Evolutionary conservation across 2,797 vertebrate genomes (phyloP), one percentile per base, ranked within the genome.

Genomic region (Micromesistius poutassou): DNA sequence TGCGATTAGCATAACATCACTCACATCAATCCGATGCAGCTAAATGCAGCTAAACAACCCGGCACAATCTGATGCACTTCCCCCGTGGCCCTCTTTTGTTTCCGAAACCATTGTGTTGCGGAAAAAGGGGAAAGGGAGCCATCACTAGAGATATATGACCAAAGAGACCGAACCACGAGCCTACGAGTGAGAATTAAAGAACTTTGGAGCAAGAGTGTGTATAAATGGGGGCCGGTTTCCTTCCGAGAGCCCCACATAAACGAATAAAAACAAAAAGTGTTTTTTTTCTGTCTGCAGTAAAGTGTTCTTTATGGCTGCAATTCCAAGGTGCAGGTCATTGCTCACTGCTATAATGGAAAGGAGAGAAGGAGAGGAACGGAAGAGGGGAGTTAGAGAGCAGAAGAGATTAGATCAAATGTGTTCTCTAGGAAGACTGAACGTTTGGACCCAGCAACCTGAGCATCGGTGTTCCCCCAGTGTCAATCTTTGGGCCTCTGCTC

Each of bases 221-320:
- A 68, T 68, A 68, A 68, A 68, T 28, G 7, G n/a, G n/a, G n/a
- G n/a, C 62, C 62, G 25, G n/a, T 25, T 68, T 28, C 62, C 62
- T 68, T 68, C 62, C 9, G 62, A 68, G 62, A 71, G 70, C 28
- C 70, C 19, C 30, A 71, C 31, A 71, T 31, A 71, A 71, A 71
- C 70, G n/a, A 36, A 78, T n/a, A 46, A 78, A 74, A 71, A 71
- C 70, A 12, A 28, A 68, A 28, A 10, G 62, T 28, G 2, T 28
- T 62, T 71, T 16, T 71, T 16, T 71, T 33, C 13, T 19, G 70
- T 71, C 74, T 76, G 77, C 79, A 38, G 77, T 80, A 82, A 84
- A 79, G 75, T 66, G 74, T 73, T 77, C 87, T 85, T 86, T 87
- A 86, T 74, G 33, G 82, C 38, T 62, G 8, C 76, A 77, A 81